These are phyloP conservation scores for Agrochola circellaris DNA, from an alignment of 2,888 invertebrate genomes.

Conservation along the genomic window DNA sequence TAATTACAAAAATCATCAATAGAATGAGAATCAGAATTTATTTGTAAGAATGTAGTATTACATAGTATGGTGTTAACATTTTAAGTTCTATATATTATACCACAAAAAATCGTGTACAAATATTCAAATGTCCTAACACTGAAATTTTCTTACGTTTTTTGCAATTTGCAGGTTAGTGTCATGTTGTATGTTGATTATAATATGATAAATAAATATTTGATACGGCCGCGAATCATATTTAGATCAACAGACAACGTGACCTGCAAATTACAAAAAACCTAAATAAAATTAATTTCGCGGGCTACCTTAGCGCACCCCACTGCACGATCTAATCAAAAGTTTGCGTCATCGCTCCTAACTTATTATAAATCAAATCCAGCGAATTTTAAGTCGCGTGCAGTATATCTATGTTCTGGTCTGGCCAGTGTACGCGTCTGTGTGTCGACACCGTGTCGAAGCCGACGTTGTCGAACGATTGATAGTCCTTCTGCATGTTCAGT, in stretches of 20 bases:
- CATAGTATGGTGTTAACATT: too few species aligned
- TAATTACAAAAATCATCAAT: too few species aligned
- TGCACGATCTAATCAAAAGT: neutral
- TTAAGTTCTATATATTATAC: too few species aligned
- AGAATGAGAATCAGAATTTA: too few species aligned
- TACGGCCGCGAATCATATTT: neutral
- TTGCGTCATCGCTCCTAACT: neutral
- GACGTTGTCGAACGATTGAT: conserved; percentile 91
- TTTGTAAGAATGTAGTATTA: too few species aligned
- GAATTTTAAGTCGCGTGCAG: conserved; percentile 73
- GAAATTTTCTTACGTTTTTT: too few species aligned
- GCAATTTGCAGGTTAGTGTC: too few species aligned
- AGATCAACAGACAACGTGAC: neutral
- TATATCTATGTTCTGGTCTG: conserved; percentile 90
- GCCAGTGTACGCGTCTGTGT: conserved; percentile 93
- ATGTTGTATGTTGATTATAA: too few species aligned
- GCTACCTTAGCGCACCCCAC: neutral
- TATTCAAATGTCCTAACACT: too few species aligned
- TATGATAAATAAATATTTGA: too few species aligned
- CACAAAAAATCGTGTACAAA: too few species aligned
- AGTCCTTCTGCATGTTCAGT: conserved; percentile 87
- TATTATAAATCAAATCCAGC: neutral
- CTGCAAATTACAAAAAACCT: too few species aligned
- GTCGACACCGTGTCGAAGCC: conserved; percentile 92
- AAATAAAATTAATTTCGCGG: neutral